phyloP scores from a whole-genome alignment of 2,888 invertebrate genomes.

The Oasisia sp. region DNA sequence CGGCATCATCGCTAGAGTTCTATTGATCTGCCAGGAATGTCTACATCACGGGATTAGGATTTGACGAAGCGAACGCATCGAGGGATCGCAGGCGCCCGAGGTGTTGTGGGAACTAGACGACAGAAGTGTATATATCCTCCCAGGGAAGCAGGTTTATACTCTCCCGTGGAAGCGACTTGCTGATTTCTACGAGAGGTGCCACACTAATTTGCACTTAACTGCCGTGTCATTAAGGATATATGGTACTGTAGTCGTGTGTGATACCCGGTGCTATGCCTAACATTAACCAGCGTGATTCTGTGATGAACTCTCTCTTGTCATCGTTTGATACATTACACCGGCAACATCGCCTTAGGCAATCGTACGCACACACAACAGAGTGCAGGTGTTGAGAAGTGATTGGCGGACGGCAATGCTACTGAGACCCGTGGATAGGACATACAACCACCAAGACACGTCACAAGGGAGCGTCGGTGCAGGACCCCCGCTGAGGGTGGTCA shows the following conservation, averaged over 20 bases:
- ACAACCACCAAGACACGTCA: not conserved
- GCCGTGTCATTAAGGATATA: not conserved
- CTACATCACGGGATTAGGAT: not conserved
- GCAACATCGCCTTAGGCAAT: not conserved
- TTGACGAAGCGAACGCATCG: not conserved
- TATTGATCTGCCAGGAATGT: not conserved
- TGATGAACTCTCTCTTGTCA: not conserved
- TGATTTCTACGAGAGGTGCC: not conserved
- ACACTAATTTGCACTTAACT: not conserved
- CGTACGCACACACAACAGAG: not conserved
- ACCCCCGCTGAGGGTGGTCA: not conserved
- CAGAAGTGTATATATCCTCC: not conserved
- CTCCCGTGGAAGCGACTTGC: not conserved
- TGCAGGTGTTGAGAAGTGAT: not conserved
- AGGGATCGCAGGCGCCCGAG: not conserved
- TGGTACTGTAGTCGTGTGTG: not conserved
- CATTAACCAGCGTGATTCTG: not conserved
- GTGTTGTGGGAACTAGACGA: not conserved
- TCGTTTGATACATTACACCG: not conserved
- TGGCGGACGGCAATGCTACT: not conserved
- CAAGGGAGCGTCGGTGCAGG: not conserved
- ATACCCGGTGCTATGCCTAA: not conserved
- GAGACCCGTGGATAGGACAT: not conserved
- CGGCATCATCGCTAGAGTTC: not conserved
- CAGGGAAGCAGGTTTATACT: too few relatives aligned